Evolutionary conservation across 2,888 invertebrate species (phyloP).

Genomic region (Lasioglossum malachurum): DNA sequence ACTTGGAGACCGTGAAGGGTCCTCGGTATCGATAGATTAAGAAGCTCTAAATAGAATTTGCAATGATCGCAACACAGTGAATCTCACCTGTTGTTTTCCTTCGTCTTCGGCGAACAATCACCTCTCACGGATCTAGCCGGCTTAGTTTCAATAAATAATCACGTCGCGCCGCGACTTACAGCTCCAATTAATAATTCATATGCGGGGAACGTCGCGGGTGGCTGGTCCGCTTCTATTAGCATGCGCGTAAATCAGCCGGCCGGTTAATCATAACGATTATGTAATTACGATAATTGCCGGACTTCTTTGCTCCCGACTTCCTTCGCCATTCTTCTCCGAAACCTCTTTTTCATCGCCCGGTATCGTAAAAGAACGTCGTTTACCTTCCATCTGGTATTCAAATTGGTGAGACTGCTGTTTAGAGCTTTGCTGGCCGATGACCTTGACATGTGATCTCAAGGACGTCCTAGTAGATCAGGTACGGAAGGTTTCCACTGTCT

Average conservation of each 20-base stretch:
- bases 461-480: neutral
- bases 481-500: neutral
- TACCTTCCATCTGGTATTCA: neutral
- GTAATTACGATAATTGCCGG: constrained; percentile 74
- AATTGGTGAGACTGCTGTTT: neutral
- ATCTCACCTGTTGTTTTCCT: constrained; percentile 16
- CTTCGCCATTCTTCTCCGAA: constrained; percentile 27
- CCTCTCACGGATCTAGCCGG: constrained; percentile 48
- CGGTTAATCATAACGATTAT: constrained; percentile 76
- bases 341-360: constrained; percentile 9
- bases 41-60: constrained; percentile 15
- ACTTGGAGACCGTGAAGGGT: neutral
- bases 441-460: neutral
- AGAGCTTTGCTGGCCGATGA: neutral
- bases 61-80: constrained; percentile 12
- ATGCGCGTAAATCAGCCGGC: constrained; percentile 74
- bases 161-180: constrained; percentile 58
- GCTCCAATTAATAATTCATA: constrained; percentile 80
- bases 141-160: constrained; percentile 75
- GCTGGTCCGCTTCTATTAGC: constrained; percentile 68
- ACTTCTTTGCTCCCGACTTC: constrained; percentile 26
- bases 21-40: too few relatives aligned
- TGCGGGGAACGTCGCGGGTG: constrained; percentile 70
- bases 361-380: neutral
- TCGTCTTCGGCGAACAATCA: constrained; percentile 34